Evolutionary conservation across 1,140 invertebrate genomes (phyloP).

Genomic region (Pseudobourletiella spinata): DNA sequence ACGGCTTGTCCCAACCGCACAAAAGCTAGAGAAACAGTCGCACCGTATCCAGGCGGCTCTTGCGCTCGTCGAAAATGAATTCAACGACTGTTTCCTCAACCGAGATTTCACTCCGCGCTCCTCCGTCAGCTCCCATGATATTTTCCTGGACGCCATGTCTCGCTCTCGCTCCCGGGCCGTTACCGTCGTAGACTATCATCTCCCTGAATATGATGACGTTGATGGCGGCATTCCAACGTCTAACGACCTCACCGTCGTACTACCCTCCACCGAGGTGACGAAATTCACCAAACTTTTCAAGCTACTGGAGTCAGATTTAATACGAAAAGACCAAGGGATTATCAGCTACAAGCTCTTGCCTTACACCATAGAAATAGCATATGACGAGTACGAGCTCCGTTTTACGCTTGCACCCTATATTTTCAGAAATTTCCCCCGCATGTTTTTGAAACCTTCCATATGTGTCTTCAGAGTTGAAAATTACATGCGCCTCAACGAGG

Average conservation of each 20-base stretch:
- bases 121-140: not conserved
- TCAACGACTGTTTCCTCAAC: not conserved
- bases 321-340: not conserved
- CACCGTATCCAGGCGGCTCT: not conserved
- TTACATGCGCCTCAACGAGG: not conserved
- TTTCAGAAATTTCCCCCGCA: not conserved
- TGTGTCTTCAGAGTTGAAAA: not conserved
- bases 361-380: not conserved
- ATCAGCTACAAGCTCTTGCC: not conserved
- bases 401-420: not conserved
- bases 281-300: not conserved
- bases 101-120: not conserved
- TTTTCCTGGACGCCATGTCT: not conserved
- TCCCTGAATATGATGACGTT: not conserved
- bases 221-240: not conserved
- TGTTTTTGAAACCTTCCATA: too few relatives aligned
- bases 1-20: not conserved
- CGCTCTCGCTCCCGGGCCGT: not conserved
- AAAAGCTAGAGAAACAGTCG: not conserved
- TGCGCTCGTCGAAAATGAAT: not conserved
- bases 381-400: not conserved
- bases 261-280: not conserved
- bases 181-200: not conserved
- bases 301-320: not conserved
- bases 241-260: not conserved